Base-by-base conservation (phyloP, 35 echinoderm and acorn worm species). In the Antedon bifida region DNA sequence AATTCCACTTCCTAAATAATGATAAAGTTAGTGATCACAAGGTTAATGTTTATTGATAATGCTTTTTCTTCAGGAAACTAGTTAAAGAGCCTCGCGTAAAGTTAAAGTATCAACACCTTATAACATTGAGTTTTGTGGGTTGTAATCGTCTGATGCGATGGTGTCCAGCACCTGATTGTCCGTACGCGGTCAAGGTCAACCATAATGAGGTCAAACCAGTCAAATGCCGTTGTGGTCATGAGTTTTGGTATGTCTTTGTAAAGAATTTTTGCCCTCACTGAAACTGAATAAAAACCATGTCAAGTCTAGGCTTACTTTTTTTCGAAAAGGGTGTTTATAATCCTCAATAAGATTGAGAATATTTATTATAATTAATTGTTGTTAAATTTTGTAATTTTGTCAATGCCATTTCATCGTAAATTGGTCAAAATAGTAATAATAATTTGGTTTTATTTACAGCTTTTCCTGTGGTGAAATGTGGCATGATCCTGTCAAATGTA, bases 41-140 rank as follows among this genome's bases (percentile, higher is more conserved):
- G n/a, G n/a, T n/a, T n/a, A n/a, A n/a, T n/a, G n/a, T n/a, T n/a
- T n/a, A n/a, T n/a, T n/a, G n/a, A n/a, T 42, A 42, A 39, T 83
- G 30, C 75, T 33, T 55, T 28, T 4, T 46, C 31, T 81, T 33
- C 87, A 99, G 95, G 95, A 87, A 84, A 74, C 81, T 90, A 83
- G 95, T 99, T 13, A 99, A 92, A 87, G 91, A 99, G 87, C 82
- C 91, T 12, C 92, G 92, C 74, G 95, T 99, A n/a, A 99, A 99
- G 85, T 85, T 99, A 82, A 99, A 99, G 76, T 99, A 99, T 75
- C 95, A 99, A 83, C 95, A 99, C 77, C 87, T 99, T 55, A 99
- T 99, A 19, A 90, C 95, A 12, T 90, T 93, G 75, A 99, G 95
- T 85, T 99, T 99, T 92, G 95, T 99, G 45, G 95, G 90, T 39